Evolutionary conservation across 2,888 invertebrate genomes (phyloP), one percentile per base, ranked within the genome.

Genomic region (Sphinx pinastri): DNA sequence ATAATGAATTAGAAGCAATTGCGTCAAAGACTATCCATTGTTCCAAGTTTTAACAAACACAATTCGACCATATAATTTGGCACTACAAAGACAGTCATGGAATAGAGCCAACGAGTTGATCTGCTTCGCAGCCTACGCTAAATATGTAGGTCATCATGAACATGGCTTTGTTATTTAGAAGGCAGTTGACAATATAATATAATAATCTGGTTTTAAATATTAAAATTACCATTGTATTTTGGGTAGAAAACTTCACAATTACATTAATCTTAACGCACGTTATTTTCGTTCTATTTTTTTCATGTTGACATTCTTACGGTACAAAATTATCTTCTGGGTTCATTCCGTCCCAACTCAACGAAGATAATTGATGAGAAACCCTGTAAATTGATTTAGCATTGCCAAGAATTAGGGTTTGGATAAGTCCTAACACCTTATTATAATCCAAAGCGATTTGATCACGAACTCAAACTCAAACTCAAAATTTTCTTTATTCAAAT

Each of bases 61-160:
- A 58, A 51, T 25, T 54, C 60, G 19, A 63, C 69, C 54, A 51
- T 69, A 55, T 69, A 63, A 69, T 69, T 69, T 69, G 69, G 69
- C 69, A 69, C 19, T 60, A 69, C 69, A 52, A 69, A 52, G 52
- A 25, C 45, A 59, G 16, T 11, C 45, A 54, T 69, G 69, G 69
- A 69, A 54, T 55, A 1, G 45, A 69, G 69, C 69, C 69, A 69
- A 68, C 19, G 19, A 59, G 52, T 69, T 54, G 63, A 25, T 69
- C 52, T 69, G 38, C 52, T 54, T 19, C 45, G 38, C 60, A 69
- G 52, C 49, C 59, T 45, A 54, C 10, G 45, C 52, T 38, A 12
- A 45, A 45, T 69, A 69, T 52, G 54, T 69, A 52, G 63, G 69
- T 69, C 69, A 55, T 63, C 2, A 47, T 63, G 63, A 63, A 63